A percentile compares a stretch with the other conserved stretches of the same genome.
Evolutionary conservation across 1,140 invertebrate genomes (phyloP).

Genomic region (Polyergus mexicanus): DNA sequence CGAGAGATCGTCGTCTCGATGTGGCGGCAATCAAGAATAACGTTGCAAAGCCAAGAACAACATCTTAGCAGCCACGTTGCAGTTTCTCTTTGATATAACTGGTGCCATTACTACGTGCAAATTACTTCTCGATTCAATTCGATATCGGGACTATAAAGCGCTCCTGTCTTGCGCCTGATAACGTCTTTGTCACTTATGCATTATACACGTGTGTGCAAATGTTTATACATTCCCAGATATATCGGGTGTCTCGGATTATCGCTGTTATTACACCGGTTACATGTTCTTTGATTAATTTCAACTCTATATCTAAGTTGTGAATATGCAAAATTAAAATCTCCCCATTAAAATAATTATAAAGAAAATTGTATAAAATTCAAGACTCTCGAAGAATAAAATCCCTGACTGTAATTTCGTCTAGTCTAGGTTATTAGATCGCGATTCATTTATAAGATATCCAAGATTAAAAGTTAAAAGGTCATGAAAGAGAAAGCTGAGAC

Average conservation of each 20-base stretch:
- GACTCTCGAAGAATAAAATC: not conserved
- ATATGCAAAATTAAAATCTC: not conserved
- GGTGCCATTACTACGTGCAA: constrained; percentile 49
- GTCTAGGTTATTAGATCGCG: not conserved
- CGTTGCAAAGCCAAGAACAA: constrained; percentile 43
- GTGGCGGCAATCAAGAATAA: not conserved
- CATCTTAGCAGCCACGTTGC: constrained; percentile 26
- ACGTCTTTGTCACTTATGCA: constrained; percentile 25
- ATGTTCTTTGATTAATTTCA: not conserved
- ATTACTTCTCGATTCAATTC: constrained; percentile 57
- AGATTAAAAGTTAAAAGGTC: not conserved
- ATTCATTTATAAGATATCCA: not conserved
- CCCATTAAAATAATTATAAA: not conserved
- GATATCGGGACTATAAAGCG: constrained; percentile 26
- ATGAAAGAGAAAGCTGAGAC: not conserved
- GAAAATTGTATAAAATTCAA: not conserved
- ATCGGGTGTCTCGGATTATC: constrained; percentile 11
- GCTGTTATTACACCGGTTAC: not conserved
- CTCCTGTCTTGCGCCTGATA: constrained; percentile 20
- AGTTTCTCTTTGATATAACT: constrained; percentile 27
- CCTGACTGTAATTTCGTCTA: not conserved
- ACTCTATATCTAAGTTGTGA: not conserved
- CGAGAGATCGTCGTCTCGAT: not conserved
- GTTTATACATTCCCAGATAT: not conserved
- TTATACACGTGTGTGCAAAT: not conserved